phyloP scores from a whole-genome alignment of 2,888 invertebrate species.

The Adelognathus sp. region DNA sequence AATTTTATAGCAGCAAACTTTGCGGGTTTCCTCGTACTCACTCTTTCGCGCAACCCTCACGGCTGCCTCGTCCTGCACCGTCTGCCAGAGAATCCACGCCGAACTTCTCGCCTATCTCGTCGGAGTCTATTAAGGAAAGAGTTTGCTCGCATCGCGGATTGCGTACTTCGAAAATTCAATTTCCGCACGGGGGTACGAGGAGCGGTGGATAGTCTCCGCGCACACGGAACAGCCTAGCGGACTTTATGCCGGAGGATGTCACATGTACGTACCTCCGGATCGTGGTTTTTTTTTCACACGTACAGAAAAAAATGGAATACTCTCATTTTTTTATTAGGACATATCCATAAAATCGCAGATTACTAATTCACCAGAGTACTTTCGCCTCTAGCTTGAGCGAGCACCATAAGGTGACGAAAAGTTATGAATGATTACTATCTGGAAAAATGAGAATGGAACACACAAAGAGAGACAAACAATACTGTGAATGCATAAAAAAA shows the following conservation, averaged over 20 bases:
- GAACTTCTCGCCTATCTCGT: slow-evolving; percentile 36
- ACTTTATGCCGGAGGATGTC: not conserved
- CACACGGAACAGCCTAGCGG: not conserved
- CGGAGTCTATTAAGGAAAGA: slow-evolving; percentile 49
- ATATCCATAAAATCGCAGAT: no score
- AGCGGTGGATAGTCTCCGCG: not conserved
- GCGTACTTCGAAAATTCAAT: slow-evolving; percentile 58
- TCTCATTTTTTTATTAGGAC: no score
- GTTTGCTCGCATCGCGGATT: slow-evolving; percentile 54
- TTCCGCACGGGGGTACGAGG: slow-evolving; percentile 42
- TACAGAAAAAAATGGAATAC: no score
- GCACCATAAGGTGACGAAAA: no score
- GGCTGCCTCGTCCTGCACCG: slow-evolving; percentile 2
- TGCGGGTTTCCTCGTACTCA: slow-evolving; percentile 55
- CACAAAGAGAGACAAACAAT: no score
- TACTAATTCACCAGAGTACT: no score
- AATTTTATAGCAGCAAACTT: slow-evolving; percentile 71
- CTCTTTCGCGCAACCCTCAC: slow-evolving; percentile 13
- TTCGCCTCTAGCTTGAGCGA: no score
- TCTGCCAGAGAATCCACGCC: slow-evolving; percentile 3
- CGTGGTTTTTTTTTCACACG: no score
- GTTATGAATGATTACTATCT: no score
- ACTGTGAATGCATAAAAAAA: no score
- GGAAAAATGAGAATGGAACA: no score
- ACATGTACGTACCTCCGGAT: not conserved